Evolutionary conservation across 2,888 invertebrate genomes (phyloP), one percentile per base, ranked within the genome.

Genomic region (Erannis defoliaria): DNA sequence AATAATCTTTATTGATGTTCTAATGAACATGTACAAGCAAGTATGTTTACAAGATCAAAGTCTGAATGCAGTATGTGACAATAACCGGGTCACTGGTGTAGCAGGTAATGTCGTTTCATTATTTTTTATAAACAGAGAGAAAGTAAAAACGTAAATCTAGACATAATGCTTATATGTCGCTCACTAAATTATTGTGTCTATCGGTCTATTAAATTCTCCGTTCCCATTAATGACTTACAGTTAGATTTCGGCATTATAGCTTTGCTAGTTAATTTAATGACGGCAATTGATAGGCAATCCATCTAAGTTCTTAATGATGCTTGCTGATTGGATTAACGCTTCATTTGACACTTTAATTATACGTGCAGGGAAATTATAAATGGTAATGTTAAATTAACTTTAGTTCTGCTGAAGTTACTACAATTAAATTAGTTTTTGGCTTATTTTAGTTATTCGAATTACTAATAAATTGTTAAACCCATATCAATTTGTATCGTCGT

Each of bases 1-100:
- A 74, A 71, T 70, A 73, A 78, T 75, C 40, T 53, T 59, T 72
- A 74, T 73, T 75, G 55, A 35, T 46, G n/a, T 14, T 62, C 55
- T 70, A 67, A 40, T 57, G 57, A 45, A 66, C 64, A 59, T 61
- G 66, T 49, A 72, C 62, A 62, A 69, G 19, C 56, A 40, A 67
- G 67, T 67, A 67, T 69, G 69, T 72, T 71, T 70, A 59, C 21
- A 49, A 42, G 75, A 54, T 67, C 77, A 74, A 74, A 80, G 80
- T 78, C 76, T 76, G 71, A 59, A 61, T 62, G 70, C 62, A 71
- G 23, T 46, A 43, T 53, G 33, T 58, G 67, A 40, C 45, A 37
- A 49, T 55, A 61, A 64, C 53, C 55, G 45, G 62, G 64, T 66
- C 67, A 64, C 42, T 40, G 55, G 62, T 55, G 63, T 54, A 45